Conservation (phyloP, 2,113 vertebrate genomes). For the Gopherus flavomarginatus region DNA sequence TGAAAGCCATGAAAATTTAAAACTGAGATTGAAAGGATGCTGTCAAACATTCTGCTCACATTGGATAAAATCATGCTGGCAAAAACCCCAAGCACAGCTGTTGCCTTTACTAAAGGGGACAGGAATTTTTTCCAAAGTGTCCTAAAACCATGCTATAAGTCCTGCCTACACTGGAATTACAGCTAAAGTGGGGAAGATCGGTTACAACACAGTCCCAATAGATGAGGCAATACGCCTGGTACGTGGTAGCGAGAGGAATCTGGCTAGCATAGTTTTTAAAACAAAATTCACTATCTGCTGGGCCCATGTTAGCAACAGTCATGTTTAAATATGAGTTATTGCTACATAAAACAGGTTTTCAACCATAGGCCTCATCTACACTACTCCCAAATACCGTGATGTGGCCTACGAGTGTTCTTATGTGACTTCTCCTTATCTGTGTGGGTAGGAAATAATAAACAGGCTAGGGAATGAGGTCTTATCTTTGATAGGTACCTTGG, state of each 20-base stretch:
- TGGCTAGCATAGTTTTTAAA: neutral
- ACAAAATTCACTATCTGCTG: neutral
- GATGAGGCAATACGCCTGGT: neutral
- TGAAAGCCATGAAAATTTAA: neutral
- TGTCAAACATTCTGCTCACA: neutral
- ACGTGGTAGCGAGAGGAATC: neutral
- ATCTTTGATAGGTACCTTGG: neutral
- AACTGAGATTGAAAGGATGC: neutral
- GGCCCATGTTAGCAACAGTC: accelerated
- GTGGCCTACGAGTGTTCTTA: accelerated
- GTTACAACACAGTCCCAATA: neutral
- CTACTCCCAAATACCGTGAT: neutral
- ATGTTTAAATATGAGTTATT: neutral
- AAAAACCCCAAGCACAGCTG: neutral
- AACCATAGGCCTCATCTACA: neutral
- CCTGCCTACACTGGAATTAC: neutral
- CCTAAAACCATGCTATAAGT: accelerated
- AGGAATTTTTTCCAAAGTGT: neutral
- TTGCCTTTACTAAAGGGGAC: neutral
- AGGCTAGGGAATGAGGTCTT: neutral
- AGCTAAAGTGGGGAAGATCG: neutral
- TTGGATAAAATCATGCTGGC: neutral
- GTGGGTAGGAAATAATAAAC: neutral
- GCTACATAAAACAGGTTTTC: neutral
- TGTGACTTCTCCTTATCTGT: neutral